These are phyloP conservation scores for Paradoxurus hermaphroditus DNA, from an alignment of 2,113 vertebrate species.

Conservation along the genomic window DNA sequence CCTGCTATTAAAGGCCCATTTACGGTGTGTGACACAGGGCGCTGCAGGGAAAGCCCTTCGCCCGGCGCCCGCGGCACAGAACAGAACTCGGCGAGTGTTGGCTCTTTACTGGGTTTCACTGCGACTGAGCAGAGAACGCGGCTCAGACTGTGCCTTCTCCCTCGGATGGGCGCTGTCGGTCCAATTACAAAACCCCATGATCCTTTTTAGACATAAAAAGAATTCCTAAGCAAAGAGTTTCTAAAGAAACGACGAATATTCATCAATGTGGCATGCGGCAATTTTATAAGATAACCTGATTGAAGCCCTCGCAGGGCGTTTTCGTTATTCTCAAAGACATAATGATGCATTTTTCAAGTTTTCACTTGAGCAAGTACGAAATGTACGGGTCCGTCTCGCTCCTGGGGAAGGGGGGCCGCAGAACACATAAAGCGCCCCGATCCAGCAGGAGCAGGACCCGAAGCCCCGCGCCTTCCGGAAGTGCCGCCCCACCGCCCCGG, in stretches of 20 bases:
- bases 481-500: neutral
- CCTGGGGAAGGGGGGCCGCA: neutral
- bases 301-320: neutral
- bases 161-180: neutral
- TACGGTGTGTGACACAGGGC: neutral
- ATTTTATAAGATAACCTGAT: neutral
- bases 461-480: neutral
- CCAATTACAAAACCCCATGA: slow-evolving; percentile 3
- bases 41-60: neutral
- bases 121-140: neutral
- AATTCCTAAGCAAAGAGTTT: neutral
- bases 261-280: neutral
- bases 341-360: neutral
- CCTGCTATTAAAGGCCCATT: neutral
- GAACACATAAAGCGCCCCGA: neutral
- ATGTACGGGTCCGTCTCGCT: neutral
- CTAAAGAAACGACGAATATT: neutral
- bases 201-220: neutral
- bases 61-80: neutral
- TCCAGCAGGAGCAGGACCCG: neutral
- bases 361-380: neutral
- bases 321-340: neutral
- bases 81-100: neutral
- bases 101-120: neutral
- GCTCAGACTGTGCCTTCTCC: neutral